A percentile compares a stretch with the other conserved stretches of the same genome.
phyloP scores from a whole-genome alignment of 2,797 vertebrate species.

The Coranthus polyacanthus region DNA sequence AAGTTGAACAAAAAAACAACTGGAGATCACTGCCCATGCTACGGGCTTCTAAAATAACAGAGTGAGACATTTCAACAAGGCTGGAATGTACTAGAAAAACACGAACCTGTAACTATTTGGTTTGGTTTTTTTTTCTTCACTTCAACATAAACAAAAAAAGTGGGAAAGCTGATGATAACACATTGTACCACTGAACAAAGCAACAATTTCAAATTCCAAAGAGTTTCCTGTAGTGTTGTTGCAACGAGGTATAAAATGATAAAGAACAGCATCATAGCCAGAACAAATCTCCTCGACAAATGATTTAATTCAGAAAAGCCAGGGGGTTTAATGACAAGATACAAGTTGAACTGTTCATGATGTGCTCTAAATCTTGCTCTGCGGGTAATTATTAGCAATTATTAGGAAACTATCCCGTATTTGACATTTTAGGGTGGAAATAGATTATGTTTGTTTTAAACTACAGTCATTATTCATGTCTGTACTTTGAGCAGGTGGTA shows the following conservation, averaged over 20 bases:
- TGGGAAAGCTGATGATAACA: background rate
- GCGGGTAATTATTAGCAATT: slow-evolving; percentile 45
- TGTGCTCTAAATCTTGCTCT: slow-evolving; percentile 16
- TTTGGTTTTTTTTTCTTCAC: background rate
- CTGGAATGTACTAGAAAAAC: slow-evolving; percentile 4
- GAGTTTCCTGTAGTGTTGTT: slow-evolving; percentile 11
- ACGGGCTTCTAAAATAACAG: too few species aligned
- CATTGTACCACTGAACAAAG: slow-evolving; percentile 2
- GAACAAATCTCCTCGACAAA: slow-evolving; percentile 3
- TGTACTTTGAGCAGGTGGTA: slow-evolving; percentile 28
- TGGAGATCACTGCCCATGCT: slow-evolving; percentile 24
- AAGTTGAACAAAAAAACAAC: background rate
- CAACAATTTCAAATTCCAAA: slow-evolving; percentile 21
- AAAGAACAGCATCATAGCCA: slow-evolving; percentile 25
- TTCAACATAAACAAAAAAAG: background rate
- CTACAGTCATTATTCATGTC: slow-evolving; percentile 19
- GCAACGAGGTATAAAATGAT: slow-evolving; percentile 4
- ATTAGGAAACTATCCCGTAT: slow-evolving; percentile 27
- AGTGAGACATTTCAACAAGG: background rate
- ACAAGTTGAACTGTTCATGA: slow-evolving; percentile 10
- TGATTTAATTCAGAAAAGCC: slow-evolving; percentile 4
- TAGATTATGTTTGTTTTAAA: slow-evolving; percentile 37
- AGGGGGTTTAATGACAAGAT: background rate
- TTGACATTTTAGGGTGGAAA: slow-evolving; percentile 24
- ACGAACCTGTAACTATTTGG: slow-evolving; percentile 1